These are phyloP conservation scores for Pterocles gutturalis DNA, from an alignment of 2,113 vertebrate species.

Conservation along the genomic window DNA sequence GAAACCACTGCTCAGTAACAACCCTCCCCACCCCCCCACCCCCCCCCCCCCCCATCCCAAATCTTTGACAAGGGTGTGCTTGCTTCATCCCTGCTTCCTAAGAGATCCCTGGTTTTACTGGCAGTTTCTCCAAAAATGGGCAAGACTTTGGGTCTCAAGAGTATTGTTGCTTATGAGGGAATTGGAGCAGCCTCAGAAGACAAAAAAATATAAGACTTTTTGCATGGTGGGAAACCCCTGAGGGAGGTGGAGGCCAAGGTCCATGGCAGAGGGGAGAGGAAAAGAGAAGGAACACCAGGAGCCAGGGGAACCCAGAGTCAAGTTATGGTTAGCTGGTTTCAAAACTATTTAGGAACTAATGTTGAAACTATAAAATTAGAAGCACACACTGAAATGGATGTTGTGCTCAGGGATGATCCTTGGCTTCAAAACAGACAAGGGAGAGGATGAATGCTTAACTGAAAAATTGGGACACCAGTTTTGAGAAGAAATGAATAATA, in stretches of 20 bases:
- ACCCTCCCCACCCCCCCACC: too few species aligned
- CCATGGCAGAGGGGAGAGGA: neutral
- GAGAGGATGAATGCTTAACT: neutral
- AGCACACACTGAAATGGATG: neutral
- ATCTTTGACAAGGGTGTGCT: neutral
- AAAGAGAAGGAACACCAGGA: neutral
- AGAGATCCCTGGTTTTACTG: neutral
- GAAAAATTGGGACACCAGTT: neutral
- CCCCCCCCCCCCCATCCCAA: too few species aligned
- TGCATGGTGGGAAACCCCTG: neutral
- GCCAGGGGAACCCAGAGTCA: neutral
- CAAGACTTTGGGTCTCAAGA: neutral
- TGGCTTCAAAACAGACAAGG: neutral
- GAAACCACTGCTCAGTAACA: neutral
- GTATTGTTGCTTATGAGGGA: neutral
- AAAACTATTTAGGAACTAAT: neutral
- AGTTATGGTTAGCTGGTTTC: neutral
- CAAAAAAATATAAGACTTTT: neutral
- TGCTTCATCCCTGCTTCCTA: neutral
- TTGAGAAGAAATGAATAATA: slow-evolving; percentile 15
- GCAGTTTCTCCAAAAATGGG: neutral
- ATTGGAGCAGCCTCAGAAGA: neutral
- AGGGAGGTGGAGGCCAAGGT: neutral
- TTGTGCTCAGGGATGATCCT: neutral
- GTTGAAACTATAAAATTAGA: neutral